Evolutionary conservation across 2,797 vertebrate genomes (phyloP), one percentile per base, ranked within the genome.

Genomic region (Poeciliopsis gracilis): DNA sequence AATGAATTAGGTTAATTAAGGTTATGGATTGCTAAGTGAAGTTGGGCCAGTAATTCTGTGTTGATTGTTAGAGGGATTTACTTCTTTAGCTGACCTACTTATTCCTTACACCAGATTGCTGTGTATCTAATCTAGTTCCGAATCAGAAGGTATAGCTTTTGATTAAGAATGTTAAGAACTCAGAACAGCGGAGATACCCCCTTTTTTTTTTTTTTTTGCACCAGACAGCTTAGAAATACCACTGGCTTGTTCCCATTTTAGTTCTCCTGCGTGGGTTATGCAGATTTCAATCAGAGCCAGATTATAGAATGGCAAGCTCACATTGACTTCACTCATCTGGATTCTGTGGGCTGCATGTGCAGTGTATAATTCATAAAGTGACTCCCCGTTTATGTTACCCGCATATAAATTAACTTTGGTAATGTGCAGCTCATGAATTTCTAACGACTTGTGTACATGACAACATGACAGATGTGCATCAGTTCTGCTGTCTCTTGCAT

Each of bases 311-410:
- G 81, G 79, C 87, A 85, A 85, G 77, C 76, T 81, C 91, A 89
- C 91, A 82, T 90, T 93, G 71, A 91, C 93, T 91, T 91, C 76
- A 82, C 89, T 92, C 91, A 90, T 92, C 90, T 86, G 88, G 91
- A 89, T 93, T 92, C 84, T 81, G 83, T 80, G 89, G 87, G 77
- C 91, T 89, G 87, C 87, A 90, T 93, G 80, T 90, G 88, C 81
- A n/a, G 91, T 92, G 92, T 92, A 90, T 93, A 93, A 94, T 94
- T 94, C 89, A 94, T 94, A 87, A 90, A 83, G 89, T 80, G 83
- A 88, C 85, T 87, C 87, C 88, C 84, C 82, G 90, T 90, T 91
- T 89, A 91, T 93, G 89, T 90, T 93, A 87, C 89, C 87, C 61
- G 88, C 91, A 90, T 92, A 90, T 92, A 88, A 93, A 93, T 93